Evolutionary conservation across 2,797 vertebrate genomes (phyloP).

Genomic region (Selene dorsalis): DNA sequence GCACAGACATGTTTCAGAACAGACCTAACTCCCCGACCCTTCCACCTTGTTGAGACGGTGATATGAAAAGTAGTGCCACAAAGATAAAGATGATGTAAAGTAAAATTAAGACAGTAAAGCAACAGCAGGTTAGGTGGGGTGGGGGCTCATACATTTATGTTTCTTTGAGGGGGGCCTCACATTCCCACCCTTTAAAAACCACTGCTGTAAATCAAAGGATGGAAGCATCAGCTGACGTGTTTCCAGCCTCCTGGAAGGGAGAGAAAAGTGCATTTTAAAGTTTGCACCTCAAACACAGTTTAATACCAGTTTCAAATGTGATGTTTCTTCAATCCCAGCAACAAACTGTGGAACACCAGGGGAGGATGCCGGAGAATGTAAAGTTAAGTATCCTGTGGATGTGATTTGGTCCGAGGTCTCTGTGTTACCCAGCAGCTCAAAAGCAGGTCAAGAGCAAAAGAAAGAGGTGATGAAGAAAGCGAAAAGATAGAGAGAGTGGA

Average conservation of each 20-base stretch:
- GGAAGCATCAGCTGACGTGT: background rate
- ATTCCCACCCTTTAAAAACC: too few relatives aligned
- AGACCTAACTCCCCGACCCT: too few relatives aligned
- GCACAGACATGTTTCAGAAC: too few relatives aligned
- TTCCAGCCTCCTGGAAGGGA: background rate
- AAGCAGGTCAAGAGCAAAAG: slow-evolving; percentile 32
- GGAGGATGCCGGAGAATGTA: background rate
- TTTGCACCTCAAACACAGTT: background rate
- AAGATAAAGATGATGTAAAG: too few relatives aligned
- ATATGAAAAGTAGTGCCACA: too few relatives aligned
- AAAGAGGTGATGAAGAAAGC: slow-evolving; percentile 24
- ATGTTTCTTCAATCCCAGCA: background rate
- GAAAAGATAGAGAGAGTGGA: slow-evolving; percentile 8
- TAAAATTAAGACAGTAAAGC: too few relatives aligned
- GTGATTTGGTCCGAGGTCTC: slow-evolving; percentile 2
- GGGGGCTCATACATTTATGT: too few relatives aligned
- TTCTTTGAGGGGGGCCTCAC: too few relatives aligned
- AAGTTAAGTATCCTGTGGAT: background rate
- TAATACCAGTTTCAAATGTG: background rate
- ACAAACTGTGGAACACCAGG: background rate
- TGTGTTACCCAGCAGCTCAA: slow-evolving; percentile 23
- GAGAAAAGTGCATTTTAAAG: background rate
- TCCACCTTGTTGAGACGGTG: too few relatives aligned
- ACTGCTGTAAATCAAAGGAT: background rate
- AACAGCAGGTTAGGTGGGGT: too few relatives aligned